Conservation (phyloP, 2,888 invertebrate genomes). For the Drosophila birchii region DNA sequence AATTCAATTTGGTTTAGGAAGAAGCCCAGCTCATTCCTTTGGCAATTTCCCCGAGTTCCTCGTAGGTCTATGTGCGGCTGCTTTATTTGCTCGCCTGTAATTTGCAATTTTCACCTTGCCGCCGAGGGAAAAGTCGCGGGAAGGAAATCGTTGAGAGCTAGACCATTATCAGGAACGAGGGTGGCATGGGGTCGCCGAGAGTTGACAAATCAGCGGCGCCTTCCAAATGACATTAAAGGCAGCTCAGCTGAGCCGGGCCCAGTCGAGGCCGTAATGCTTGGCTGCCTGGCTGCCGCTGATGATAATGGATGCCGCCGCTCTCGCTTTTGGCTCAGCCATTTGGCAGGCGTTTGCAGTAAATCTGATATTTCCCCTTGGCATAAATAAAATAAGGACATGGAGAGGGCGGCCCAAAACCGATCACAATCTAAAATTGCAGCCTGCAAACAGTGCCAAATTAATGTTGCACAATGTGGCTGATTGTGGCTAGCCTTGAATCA, state of each 20-base stretch:
- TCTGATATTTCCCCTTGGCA: slow-evolving; percentile 60
- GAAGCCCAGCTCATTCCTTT: slow-evolving; percentile 58
- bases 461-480: slow-evolving; percentile 61
- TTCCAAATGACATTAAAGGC: slow-evolving; percentile 63
- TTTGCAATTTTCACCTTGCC: slow-evolving; percentile 80
- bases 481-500: slow-evolving; percentile 44
- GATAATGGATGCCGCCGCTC: slow-evolving; percentile 43
- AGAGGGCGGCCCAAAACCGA: slow-evolving; percentile 17
- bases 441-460: slow-evolving; percentile 53
- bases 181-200: slow-evolving; percentile 37
- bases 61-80: slow-evolving; percentile 60
- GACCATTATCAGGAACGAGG: slow-evolving; percentile 61
- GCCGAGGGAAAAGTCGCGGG: slow-evolving; percentile 39
- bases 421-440: slow-evolving; percentile 51
- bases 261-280: slow-evolving; percentile 54
- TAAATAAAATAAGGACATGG: slow-evolving; percentile 61
- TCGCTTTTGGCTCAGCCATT: slow-evolving; percentile 44
- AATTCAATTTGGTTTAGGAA: slow-evolving; percentile 80
- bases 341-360: slow-evolving; percentile 61
- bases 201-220: slow-evolving; percentile 75
- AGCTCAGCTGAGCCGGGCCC: slow-evolving; percentile 22
- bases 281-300: slow-evolving; percentile 58
- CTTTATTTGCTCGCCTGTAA: slow-evolving; percentile 77
- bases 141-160: slow-evolving; percentile 72
- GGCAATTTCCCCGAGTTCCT: slow-evolving; percentile 47